These are phyloP conservation scores for Mormoops blainvillei DNA, from an alignment of 2,113 vertebrate species.

Conservation along the genomic window DNA sequence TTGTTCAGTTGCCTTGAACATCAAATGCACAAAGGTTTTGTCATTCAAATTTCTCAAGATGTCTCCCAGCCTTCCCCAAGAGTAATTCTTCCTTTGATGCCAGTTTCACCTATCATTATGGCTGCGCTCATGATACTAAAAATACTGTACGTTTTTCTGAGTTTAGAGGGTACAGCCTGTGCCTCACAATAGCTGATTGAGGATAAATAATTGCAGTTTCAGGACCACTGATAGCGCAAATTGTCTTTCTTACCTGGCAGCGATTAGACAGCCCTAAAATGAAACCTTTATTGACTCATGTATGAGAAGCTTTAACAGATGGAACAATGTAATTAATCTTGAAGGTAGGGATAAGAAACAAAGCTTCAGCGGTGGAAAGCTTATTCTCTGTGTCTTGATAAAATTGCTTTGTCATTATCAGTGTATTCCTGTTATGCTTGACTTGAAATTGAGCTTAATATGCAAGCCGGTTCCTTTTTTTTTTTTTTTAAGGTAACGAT, in stretches of 20 bases:
- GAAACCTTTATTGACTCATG: background rate
- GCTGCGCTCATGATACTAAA: background rate
- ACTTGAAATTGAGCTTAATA: slow-evolving; percentile 7
- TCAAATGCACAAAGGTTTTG: slow-evolving; percentile 19
- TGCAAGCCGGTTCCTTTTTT: background rate
- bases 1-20: background rate
- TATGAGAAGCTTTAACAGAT: background rate
- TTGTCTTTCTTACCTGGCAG: background rate
- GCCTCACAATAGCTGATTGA: background rate
- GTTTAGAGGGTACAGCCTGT: background rate
- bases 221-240: slow-evolving; percentile 69
- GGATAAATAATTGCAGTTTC: slow-evolving; percentile 63
- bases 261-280: background rate
- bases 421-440: slow-evolving; percentile 2
- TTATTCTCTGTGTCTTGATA: slow-evolving; percentile 7
- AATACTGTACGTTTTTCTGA: background rate
- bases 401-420: slow-evolving; percentile 66
- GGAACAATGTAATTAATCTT: background rate
- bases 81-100: background rate
- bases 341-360: slow-evolving; percentile 6
- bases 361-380: background rate
- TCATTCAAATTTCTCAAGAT: slow-evolving; percentile 31
- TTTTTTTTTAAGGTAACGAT: background rate
- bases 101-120: background rate
- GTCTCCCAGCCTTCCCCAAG: slow-evolving; percentile 33